Percentiles rank a stretch among this genome's conserved stretches.
These are phyloP conservation scores for Zygogramma bicolorata DNA, from an alignment of 2,888 invertebrate species.

Conservation along the genomic window DNA sequence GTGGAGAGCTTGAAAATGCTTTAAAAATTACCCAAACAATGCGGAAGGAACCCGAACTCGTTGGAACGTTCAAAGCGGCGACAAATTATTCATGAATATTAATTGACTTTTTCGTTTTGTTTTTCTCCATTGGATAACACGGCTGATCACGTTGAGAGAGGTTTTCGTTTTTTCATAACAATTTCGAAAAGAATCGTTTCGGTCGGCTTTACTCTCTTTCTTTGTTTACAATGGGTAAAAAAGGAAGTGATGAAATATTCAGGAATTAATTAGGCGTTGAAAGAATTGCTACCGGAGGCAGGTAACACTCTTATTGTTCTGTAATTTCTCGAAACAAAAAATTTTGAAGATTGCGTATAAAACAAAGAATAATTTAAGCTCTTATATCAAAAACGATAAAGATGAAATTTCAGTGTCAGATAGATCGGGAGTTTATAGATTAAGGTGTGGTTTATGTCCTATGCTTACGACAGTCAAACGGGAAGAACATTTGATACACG, in stretches of 20 bases:
- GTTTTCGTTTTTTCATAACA: background rate
- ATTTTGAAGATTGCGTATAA: too few species aligned
- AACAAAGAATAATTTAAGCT: too few species aligned
- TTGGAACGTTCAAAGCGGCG: constrained; percentile 15
- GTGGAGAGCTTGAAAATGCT: constrained; percentile 47
- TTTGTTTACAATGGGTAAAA: background rate
- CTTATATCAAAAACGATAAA: too few species aligned
- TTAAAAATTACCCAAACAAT: constrained; percentile 32
- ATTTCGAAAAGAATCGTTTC: background rate
- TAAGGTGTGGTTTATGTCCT: too few species aligned
- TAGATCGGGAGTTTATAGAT: too few species aligned
- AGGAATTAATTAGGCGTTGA: background rate
- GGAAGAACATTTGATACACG: too few species aligned
- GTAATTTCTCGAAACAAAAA: too few species aligned
- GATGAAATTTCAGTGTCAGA: too few species aligned
- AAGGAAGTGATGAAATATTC: constrained; percentile 3
- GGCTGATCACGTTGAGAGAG: background rate
- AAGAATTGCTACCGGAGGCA: background rate
- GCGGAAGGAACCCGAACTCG: constrained; percentile 21
- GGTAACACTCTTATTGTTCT: too few species aligned
- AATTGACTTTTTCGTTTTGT: constrained; percentile 17
- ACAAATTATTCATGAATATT: constrained; percentile 21
- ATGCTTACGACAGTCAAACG: too few species aligned
- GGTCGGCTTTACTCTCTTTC: background rate
- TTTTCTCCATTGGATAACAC: constrained; percentile 11